Evolutionary conservation across 2,797 vertebrate genomes (phyloP), one percentile per base, ranked within the genome.

Genomic region (Artibeus lituratus): DNA sequence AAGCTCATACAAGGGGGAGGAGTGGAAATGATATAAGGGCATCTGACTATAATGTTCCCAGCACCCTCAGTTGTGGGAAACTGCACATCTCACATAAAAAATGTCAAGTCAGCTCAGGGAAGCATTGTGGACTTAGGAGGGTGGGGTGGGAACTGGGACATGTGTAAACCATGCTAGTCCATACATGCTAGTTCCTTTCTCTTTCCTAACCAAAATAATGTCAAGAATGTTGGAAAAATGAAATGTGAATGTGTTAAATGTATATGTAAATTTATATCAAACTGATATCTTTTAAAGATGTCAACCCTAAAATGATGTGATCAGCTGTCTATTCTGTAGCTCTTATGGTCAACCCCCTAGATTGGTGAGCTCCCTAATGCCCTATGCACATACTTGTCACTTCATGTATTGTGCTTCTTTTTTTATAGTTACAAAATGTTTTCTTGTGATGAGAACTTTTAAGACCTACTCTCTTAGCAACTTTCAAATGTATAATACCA

Each of bases 131-230:
- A 69, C 22, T 59, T 62, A 84, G 73, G 18, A 15, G 51, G 42
- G 10, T 2, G 0, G n/a, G 51, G 24, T 86, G 65, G 37, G 39
- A 49, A 83, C 9, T 67, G 70, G 65, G 42, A 39, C 39, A 44
- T 67, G 44, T 83, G 44, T 91, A 72, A 78, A 44, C 53, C 32
- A 1, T 49, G 9, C 29, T 74, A 57, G n/a, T 44, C 7, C 49
- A 7, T 82, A 93, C 77, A 77, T 44, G 16, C n/a, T 35, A 57
- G 18, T 72, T 57, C 82, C 59, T 67, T 90, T 96, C 37, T 95
- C 62, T 91, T 91, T 91, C 62, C 76, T 73, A 77, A 85, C 21
- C 67, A 94, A 91, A 87, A n/a, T 51, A 76, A 73, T 67, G 35
- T 35, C 15, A 65, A 70, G 65, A 82, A 55, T 55, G 21, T 53